Conservation (phyloP, 2,797 vertebrate species). For the Manis pentadactyla region DNA sequence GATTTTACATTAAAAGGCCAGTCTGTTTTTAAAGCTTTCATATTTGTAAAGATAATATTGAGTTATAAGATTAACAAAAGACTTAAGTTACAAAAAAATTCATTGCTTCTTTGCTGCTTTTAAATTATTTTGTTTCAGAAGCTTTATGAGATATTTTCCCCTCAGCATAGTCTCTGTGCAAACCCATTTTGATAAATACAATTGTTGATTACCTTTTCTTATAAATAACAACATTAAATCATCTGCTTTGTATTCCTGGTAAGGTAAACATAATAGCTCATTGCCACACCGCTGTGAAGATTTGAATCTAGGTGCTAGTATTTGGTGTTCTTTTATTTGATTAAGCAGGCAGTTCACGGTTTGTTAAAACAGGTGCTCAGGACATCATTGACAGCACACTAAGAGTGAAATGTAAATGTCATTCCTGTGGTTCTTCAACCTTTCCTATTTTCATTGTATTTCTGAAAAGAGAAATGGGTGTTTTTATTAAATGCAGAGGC, state of each 20-base stretch:
- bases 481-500: constrained; percentile 50
- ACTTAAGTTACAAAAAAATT: background rate
- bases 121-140: background rate
- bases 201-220: background rate
- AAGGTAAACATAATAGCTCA: background rate
- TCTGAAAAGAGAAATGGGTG: constrained; percentile 26
- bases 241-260: background rate
- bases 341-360: background rate
- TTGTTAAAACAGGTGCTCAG: background rate
- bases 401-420: constrained; percentile 53
- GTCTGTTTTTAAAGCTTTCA: background rate
- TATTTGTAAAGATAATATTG: background rate
- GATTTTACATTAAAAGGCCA: background rate
- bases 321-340: background rate
- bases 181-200: background rate
- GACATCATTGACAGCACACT: background rate
- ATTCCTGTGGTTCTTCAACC: background rate
- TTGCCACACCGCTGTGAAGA: background rate
- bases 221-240: background rate
- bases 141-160: background rate
- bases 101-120: constrained; percentile 1
- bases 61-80: background rate
- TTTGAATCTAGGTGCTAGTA: background rate
- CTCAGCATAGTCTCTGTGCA: background rate
- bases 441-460: constrained; percentile 56